Evolutionary conservation across 2,113 vertebrate species (phyloP).

Genomic region (Pterophyllum scalare): DNA sequence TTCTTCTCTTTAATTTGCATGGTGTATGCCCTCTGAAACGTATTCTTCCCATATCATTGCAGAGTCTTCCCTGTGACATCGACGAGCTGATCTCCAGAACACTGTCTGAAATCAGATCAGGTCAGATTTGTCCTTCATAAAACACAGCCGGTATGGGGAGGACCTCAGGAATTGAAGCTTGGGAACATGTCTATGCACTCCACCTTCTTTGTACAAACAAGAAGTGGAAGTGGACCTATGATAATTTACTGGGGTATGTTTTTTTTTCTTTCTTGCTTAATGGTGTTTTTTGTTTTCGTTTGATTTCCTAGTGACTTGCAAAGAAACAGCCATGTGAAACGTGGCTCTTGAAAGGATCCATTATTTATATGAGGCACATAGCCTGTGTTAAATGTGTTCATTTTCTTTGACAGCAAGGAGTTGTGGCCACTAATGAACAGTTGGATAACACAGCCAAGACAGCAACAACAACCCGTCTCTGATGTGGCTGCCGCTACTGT

Average conservation of each 20-base stretch:
- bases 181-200: constrained; percentile 89
- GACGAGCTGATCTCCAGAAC: constrained; percentile 84
- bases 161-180: constrained; percentile 86
- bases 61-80: constrained; percentile 87
- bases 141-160: constrained; percentile 83
- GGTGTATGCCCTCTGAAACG: not conserved
- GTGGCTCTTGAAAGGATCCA: not conserved
- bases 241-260: constrained; percentile 88
- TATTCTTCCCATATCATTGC: constrained; percentile 13
- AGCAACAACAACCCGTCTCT: constrained; percentile 71
- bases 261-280: not conserved
- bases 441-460: constrained; percentile 89
- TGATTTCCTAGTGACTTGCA: not conserved
- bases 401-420: constrained; percentile 83
- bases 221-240: constrained; percentile 93
- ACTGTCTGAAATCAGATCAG: constrained; percentile 84
- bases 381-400: not conserved
- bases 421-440: constrained; percentile 95
- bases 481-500: constrained; percentile 85
- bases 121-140: constrained; percentile 81
- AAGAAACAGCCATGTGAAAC: not conserved
- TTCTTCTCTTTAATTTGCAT: not conserved
- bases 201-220: constrained; percentile 90
- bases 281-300: not conserved
- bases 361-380: too few species aligned